phyloP scores from a whole-genome alignment of 92 coral and sea anemone genomes.

The Phenganax stokvisi region DNA sequence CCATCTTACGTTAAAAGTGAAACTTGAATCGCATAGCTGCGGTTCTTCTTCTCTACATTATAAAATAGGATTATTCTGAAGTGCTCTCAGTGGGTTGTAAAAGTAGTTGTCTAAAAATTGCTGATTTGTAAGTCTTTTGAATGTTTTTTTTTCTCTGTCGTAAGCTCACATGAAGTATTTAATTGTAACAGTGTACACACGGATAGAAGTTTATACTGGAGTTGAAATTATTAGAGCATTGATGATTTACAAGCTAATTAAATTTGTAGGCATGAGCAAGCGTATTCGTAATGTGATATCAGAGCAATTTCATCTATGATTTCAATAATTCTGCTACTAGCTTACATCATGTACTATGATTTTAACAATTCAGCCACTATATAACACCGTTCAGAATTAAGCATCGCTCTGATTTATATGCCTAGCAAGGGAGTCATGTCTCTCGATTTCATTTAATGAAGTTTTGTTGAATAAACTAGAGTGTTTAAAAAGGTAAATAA shows the following conservation, averaged over 20 bases:
- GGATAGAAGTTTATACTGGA: too few species aligned
- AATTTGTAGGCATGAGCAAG: too few species aligned
- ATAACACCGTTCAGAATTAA: neutral
- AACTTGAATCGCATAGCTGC: too few species aligned
- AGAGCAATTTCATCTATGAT: neutral
- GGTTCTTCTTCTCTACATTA: too few species aligned
- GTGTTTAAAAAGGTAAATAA: slow-evolving; percentile 11
- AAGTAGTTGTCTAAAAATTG: too few species aligned
- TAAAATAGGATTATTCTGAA: too few species aligned
- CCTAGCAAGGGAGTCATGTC: neutral
- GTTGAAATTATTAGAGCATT: neutral
- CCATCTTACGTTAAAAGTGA: too few species aligned
- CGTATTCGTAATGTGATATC: slow-evolving; percentile 9
- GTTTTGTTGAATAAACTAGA: neutral
- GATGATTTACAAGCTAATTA: neutral
- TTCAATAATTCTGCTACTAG: neutral
- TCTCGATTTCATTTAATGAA: neutral
- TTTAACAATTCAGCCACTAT: neutral
- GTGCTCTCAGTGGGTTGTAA: too few species aligned
- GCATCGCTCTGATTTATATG: neutral
- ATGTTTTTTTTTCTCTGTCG: too few species aligned
- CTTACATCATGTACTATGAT: neutral
- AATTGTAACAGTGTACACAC: too few species aligned
- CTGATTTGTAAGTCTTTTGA: too few species aligned
- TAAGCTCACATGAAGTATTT: too few species aligned